Conservation (phyloP, 53 echinoderm and acorn worm species). For the Luidia sarsii region DNA sequence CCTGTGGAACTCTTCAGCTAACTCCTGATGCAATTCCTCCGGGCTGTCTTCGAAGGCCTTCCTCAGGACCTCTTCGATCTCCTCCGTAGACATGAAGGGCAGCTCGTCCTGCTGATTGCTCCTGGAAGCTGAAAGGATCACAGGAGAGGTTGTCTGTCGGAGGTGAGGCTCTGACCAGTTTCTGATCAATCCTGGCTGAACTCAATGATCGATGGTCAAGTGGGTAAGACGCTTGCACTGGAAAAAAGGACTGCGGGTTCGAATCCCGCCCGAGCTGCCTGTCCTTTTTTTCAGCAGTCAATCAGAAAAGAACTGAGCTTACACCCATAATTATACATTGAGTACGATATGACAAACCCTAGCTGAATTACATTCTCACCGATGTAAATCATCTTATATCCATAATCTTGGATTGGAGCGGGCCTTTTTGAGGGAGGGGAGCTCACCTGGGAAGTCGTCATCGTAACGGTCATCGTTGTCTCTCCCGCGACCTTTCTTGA, state of each 20-base stretch:
- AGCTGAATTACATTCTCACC: too few species aligned
- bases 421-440: neutral
- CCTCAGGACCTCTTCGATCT: conserved; percentile 77
- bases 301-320: too few species aligned
- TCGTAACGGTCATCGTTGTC: conserved; percentile 70
- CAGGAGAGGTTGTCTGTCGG: too few species aligned
- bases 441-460: conserved; percentile 28
- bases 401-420: too few species aligned
- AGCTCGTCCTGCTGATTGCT: conserved; percentile 70
- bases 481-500: conserved; percentile 76
- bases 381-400: too few species aligned
- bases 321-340: too few species aligned
- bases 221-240: too few species aligned
- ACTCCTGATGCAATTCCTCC: conserved; percentile 75
- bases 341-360: neutral
- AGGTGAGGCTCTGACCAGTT: neutral
- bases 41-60: conserved; percentile 77
- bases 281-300: too few species aligned
- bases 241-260: too few species aligned
- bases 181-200: too few species aligned
- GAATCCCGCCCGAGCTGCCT: too few species aligned
- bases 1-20: conserved; percentile 84
- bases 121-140: conserved; percentile 35
- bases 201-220: too few species aligned
- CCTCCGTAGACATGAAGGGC: conserved; percentile 71